Evolutionary conservation across 2,113 vertebrate genomes (phyloP).

Genomic region (Bubo scandiacus): DNA sequence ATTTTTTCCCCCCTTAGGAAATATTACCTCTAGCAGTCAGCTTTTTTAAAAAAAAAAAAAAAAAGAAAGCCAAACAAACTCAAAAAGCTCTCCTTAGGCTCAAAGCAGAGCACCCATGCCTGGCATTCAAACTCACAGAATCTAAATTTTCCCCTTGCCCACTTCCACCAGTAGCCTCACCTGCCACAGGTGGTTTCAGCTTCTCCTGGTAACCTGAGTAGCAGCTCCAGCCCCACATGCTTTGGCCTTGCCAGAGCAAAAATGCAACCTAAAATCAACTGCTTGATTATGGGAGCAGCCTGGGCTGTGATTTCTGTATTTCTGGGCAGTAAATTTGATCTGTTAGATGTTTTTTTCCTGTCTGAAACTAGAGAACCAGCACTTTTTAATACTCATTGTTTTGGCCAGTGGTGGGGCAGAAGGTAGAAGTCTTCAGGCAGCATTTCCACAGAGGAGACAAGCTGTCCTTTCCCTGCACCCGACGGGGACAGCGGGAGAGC

Average conservation of each 20-base stretch:
- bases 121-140: background rate
- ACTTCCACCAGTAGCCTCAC: background rate
- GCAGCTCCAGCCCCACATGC: background rate
- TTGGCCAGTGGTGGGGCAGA: fast-evolving
- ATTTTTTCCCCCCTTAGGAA: background rate
- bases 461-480: background rate
- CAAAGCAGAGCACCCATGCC: background rate
- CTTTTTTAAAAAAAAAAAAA: background rate
- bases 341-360: background rate
- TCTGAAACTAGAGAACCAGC: background rate
- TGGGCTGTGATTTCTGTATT: background rate
- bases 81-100: background rate
- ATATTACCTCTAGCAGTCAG: background rate
- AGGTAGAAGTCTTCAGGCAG: background rate
- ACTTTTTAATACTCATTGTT: background rate
- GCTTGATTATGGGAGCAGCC: fast-evolving
- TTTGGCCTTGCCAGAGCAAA: background rate
- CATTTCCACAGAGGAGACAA: background rate
- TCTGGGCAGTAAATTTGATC: background rate
- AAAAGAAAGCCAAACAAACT: background rate
- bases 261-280: background rate
- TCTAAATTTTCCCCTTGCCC: background rate
- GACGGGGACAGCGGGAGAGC: background rate
- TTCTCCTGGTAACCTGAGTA: background rate
- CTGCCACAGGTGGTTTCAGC: background rate